Percentiles rank a stretch among this genome's conserved stretches.
Evolutionary conservation across 2,888 invertebrate genomes (phyloP).

Genomic region (Copidosoma aretas): DNA sequence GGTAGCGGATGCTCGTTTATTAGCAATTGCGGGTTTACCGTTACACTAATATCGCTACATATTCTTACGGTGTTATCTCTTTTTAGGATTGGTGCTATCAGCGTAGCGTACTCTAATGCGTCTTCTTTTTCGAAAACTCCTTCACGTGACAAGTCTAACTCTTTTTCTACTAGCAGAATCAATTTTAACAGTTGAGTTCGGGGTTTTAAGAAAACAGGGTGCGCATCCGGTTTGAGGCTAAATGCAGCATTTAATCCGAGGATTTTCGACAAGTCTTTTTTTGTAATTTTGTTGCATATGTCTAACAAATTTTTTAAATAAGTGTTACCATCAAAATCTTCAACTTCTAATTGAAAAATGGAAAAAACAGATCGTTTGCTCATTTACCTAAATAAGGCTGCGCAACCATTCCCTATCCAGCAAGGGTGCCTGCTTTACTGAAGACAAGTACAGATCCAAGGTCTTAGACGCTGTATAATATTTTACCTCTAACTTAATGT

Average conservation of each 20-base stretch:
- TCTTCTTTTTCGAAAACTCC: slow-evolving; percentile 43
- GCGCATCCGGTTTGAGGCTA: slow-evolving; percentile 34
- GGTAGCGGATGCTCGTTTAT: slow-evolving; percentile 47
- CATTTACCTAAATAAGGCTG: neutral
- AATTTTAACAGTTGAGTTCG: slow-evolving; percentile 41
- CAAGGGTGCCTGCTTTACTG: neutral
- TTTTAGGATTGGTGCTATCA: slow-evolving; percentile 51
- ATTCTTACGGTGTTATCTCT: slow-evolving; percentile 43
- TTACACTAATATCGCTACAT: slow-evolving; percentile 46
- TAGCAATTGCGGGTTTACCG: slow-evolving; percentile 45
- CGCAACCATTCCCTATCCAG: slow-evolving; percentile 1
- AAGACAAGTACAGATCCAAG: slow-evolving; percentile 3
- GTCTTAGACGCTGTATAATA: too few species aligned
- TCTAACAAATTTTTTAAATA: slow-evolving; percentile 19
- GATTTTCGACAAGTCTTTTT: slow-evolving; percentile 25
- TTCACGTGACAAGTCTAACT: slow-evolving; percentile 36
- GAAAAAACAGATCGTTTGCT: neutral
- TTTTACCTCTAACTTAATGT: too few species aligned
- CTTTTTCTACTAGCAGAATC: slow-evolving; percentile 15
- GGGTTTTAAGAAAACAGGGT: slow-evolving; percentile 39
- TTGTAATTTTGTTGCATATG: slow-evolving; percentile 19
- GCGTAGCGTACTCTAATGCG: slow-evolving; percentile 50
- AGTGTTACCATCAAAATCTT: slow-evolving; percentile 16
- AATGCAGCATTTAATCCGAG: slow-evolving; percentile 31
- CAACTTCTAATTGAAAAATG: neutral